Percentiles rank a stretch among this genome's conserved stretches.
Conservation (phyloP, 2,888 invertebrate species). For the Spilosoma lubricipeda region DNA sequence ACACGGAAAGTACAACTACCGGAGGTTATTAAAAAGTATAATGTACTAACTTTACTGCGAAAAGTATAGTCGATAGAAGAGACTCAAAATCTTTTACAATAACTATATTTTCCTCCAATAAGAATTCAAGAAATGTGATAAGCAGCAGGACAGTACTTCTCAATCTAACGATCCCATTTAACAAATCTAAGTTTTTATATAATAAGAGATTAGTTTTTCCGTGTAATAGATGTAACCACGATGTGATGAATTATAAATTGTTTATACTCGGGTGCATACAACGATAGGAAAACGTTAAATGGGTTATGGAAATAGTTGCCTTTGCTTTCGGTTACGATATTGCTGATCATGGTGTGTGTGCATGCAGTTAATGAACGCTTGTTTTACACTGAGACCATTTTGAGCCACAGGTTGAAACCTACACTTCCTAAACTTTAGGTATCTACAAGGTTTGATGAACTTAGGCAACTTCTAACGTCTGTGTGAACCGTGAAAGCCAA, state of each 20-base stretch:
- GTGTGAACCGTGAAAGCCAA: not conserved
- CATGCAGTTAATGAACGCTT: not conserved
- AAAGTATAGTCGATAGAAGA: not conserved
- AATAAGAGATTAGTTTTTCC: not conserved
- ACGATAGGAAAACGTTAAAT: not conserved
- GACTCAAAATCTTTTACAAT: not conserved
- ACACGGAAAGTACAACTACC: constrained; percentile 46
- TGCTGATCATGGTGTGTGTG: not conserved
- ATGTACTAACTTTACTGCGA: not conserved
- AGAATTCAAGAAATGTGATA: not conserved
- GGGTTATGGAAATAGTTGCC: not conserved
- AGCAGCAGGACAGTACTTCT: not conserved
- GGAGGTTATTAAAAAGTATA: constrained; percentile 45
- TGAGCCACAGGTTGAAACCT: not conserved
- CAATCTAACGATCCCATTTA: not conserved
- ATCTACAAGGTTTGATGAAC: not conserved
- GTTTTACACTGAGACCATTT: not conserved
- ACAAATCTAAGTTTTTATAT: not conserved
- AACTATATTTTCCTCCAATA: not conserved
- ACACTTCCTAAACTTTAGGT: not conserved
- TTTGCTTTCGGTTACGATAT: not conserved
- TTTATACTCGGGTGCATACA: not conserved
- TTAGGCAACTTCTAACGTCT: constrained; percentile 3
- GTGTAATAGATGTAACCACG: not conserved
- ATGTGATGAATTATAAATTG: not conserved